Evolutionary conservation across 2,113 vertebrate genomes (phyloP).

Genomic region (Suncus etruscus): DNA sequence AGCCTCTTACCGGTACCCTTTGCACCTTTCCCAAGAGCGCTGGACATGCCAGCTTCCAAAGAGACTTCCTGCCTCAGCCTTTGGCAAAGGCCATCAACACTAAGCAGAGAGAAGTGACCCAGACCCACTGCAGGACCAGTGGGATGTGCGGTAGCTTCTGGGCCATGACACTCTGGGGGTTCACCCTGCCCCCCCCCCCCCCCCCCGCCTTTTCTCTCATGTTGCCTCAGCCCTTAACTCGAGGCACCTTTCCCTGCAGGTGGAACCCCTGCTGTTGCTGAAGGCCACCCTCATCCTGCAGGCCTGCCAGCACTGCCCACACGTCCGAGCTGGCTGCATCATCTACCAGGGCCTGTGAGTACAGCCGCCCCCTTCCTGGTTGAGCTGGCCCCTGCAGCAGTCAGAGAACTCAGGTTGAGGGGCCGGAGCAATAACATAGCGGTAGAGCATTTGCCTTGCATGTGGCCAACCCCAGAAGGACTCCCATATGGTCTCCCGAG

Average conservation of each 20-base stretch:
- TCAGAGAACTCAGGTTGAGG: too few relatives aligned
- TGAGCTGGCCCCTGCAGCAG: too few relatives aligned
- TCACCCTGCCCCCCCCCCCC: rapidly evolving
- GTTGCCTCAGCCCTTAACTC: rapidly evolving
- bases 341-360: constrained; percentile 93
- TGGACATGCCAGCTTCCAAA: rapidly evolving
- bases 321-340: constrained; percentile 94
- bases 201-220: rapidly evolving
- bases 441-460: too few relatives aligned
- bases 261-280: constrained; percentile 95
- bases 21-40: neutral
- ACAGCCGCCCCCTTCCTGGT: rapidly evolving
- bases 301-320: constrained; percentile 93
- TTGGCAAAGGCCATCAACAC: neutral
- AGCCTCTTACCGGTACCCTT: neutral
- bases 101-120: neutral
- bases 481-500: too few relatives aligned
- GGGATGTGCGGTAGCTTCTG: neutral
- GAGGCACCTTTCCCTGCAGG: constrained; percentile 84
- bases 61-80: neutral
- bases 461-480: too few relatives aligned
- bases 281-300: constrained; percentile 97
- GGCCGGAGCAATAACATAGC: too few relatives aligned
- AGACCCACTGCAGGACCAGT: too few relatives aligned
- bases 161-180: neutral